Base-by-base conservation (phyloP, 2,888 invertebrate species). In the Agrotis puta region DNA sequence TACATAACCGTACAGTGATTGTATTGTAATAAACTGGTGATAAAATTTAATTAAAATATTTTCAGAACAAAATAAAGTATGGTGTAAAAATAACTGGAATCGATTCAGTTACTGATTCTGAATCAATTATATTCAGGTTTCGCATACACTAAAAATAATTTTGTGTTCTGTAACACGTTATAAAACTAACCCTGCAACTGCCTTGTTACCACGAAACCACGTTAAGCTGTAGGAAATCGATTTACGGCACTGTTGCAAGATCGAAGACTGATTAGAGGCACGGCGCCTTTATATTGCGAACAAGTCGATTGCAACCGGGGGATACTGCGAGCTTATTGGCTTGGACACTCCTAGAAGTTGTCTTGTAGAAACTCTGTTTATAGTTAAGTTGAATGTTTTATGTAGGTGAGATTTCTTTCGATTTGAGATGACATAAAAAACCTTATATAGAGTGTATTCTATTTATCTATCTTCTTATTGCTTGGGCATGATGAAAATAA, bases 181-280 rank as follows among this genome's bases (percentile, higher is more conserved):
- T 7, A 20, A 45, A 16, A 33, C 14, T 18, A 61, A 24, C 45
- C 18, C 14, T 24, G 18, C 18, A 45, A 59, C 58, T 11, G 43
- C 53, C 47, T 67, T 48, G 74, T 66, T 66, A 54, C 59, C 3
- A n/a, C 54, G 39, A 56, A 64, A 79, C 61, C 64, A 47, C 64
- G 20, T 22, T 61, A 65, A 82, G 77, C 75, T 84, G 82, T 70
- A 64, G 79, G 62, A 85, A 86, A 89, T 88, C 88, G 88, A 88
- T 89, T 88, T 83, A 77, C 78, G 63, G 70, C 51, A 74, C 50
- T 69, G 59, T 65, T 72, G 65, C 71, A 64, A 83, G 84, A 81
- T 85, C 81, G 77, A 76, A 66, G 69, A 64, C 75, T 83, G 85
- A 84, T 85, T 83, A 84, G 65, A 80, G 70, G 64, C 58, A 56